phyloP scores from a whole-genome alignment of 2,888 invertebrate genomes.

The Argyra leucocephala region DNA sequence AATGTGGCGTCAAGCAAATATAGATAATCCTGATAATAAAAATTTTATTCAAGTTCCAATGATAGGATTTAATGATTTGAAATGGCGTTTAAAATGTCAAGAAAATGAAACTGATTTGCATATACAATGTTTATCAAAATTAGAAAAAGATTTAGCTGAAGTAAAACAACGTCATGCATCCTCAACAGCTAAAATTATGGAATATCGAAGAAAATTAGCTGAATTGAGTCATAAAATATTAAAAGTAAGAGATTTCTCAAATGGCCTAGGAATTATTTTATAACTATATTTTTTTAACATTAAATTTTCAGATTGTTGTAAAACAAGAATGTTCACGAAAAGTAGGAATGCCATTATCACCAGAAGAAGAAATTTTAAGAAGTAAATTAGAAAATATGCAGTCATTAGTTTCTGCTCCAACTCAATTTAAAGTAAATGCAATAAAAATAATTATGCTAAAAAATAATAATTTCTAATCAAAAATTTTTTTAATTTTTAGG shows the following conservation, averaged over 20 bases:
- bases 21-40: conserved; percentile 87
- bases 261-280: conserved; percentile 5
- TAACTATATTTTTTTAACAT: no score
- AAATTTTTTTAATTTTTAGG: conserved; percentile 44
- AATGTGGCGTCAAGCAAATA: conserved; percentile 92
- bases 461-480: conserved; percentile 11
- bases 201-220: conserved; percentile 69
- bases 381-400: conserved; percentile 79
- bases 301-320: conserved; percentile 59
- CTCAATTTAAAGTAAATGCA: conserved; percentile 71
- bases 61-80: conserved; percentile 74
- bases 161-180: conserved; percentile 73
- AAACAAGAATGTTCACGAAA: conserved; percentile 83
- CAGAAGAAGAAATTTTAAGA: conserved; percentile 83
- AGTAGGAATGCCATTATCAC: conserved; percentile 73
- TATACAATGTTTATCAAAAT: conserved; percentile 67
- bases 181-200: conserved; percentile 69
- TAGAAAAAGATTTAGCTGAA: conserved; percentile 65
- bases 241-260: conserved; percentile 51
- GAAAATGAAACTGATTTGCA: conserved; percentile 76
- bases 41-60: conserved; percentile 89
- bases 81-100: conserved; percentile 74
- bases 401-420: conserved; percentile 79
- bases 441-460: neutral
- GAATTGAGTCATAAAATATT: conserved; percentile 75